Evolutionary conservation across 1,140 invertebrate species (phyloP).

Genomic region (Arctopsyche grandis): DNA sequence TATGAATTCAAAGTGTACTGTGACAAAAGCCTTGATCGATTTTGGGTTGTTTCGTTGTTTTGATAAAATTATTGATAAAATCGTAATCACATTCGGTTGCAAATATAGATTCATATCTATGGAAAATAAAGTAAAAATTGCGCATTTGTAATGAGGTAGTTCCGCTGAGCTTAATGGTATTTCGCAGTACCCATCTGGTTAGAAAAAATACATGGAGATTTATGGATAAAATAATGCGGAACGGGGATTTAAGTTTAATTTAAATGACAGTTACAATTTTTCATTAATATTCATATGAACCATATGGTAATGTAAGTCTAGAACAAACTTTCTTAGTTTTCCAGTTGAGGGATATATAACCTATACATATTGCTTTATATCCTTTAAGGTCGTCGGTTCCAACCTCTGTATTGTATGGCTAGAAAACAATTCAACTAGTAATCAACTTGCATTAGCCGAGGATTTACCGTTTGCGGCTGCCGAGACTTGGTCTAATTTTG

Average conservation of each 20-base stretch:
- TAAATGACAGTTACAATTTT: constrained; percentile 1
- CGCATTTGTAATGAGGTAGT: background rate
- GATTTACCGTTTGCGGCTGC: too few species aligned
- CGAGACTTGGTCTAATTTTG: too few species aligned
- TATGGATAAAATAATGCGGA: constrained; percentile 17
- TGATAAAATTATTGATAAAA: background rate
- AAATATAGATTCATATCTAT: constrained; percentile 8
- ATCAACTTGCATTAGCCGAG: too few species aligned
- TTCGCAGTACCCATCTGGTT: constrained; percentile 16
- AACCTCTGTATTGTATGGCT: too few species aligned
- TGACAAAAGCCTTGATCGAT: background rate
- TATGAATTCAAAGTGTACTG: background rate
- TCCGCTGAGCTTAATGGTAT: background rate
- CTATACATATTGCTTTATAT: too few species aligned
- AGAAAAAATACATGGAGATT: constrained; percentile 16
- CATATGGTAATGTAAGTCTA: too few species aligned
- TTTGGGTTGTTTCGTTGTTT: background rate
- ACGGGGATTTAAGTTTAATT: constrained; percentile 9
- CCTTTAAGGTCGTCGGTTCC: too few species aligned
- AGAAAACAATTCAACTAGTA: too few species aligned
- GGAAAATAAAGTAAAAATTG: background rate
- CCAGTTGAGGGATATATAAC: too few species aligned
- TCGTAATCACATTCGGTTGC: background rate
- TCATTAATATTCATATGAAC: background rate
- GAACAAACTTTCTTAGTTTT: too few species aligned